Evolutionary conservation across 2,113 vertebrate species (phyloP).

Genomic region (Clarias batrachus): DNA sequence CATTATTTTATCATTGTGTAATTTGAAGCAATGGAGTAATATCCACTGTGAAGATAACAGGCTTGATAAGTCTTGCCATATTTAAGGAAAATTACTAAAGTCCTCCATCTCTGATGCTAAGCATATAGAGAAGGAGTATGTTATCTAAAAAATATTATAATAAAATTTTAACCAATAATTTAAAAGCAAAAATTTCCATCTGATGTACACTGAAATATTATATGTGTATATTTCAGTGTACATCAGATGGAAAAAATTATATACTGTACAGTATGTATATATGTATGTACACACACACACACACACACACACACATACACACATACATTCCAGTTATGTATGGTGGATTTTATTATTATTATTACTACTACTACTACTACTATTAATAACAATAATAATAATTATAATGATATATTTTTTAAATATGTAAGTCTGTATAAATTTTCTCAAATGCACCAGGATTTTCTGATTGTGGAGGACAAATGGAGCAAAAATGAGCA

Average conservation of each 20-base stretch:
- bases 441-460: not conserved
- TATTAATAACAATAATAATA: too few relatives aligned
- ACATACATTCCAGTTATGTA: too few relatives aligned
- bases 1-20: constrained; percentile 8
- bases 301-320: too few relatives aligned
- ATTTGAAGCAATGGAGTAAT: constrained; percentile 2
- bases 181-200: too few relatives aligned
- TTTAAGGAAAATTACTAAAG: constrained; percentile 1
- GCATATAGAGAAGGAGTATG: not conserved
- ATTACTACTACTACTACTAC: too few relatives aligned
- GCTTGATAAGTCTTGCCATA: not conserved
- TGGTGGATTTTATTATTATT: too few relatives aligned
- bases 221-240: not conserved
- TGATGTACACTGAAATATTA: too few relatives aligned
- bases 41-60: constrained; percentile 12
- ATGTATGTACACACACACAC: too few relatives aligned
- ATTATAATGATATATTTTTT: too few relatives aligned
- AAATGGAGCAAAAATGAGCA: not conserved
- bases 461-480: not conserved
- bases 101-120: not conserved
- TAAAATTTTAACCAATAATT: too few relatives aligned
- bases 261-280: too few relatives aligned
- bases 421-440: not conserved
- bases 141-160: not conserved
- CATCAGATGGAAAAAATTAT: not conserved